Evolutionary conservation across 2,113 vertebrate species (phyloP).

Genomic region (Vanacampus margaritifer): DNA sequence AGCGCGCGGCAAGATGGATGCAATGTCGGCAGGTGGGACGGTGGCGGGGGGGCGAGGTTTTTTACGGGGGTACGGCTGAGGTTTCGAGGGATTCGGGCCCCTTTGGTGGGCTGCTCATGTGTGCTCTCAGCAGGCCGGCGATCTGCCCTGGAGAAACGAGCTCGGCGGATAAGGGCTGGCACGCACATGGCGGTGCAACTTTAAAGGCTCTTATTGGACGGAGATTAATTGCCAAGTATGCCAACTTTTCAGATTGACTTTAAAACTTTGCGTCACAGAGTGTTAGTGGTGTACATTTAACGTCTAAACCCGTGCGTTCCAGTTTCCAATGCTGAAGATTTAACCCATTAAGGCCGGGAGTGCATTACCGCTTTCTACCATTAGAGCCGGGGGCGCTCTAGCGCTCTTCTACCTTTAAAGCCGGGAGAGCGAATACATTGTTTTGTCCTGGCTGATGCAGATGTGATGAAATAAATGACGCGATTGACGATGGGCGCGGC

Average conservation of each 20-base stretch:
- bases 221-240: neutral
- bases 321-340: neutral
- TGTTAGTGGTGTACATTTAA: neutral
- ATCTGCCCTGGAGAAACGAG: conserved; percentile 57
- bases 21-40: conserved; percentile 51
- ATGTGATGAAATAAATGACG: too few relatives aligned
- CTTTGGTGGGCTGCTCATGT: conserved; percentile 59
- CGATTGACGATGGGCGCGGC: too few relatives aligned
- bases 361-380: too few relatives aligned
- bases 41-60: conserved; percentile 9
- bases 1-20: conserved; percentile 63
- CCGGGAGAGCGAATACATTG: too few relatives aligned
- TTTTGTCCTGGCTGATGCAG: too few relatives aligned
- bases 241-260: neutral
- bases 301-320: too few relatives aligned
- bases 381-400: too few relatives aligned
- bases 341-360: too few relatives aligned
- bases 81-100: conserved; percentile 38
- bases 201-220: conserved; percentile 10
- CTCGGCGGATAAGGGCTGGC: conserved; percentile 57
- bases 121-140: conserved; percentile 64
- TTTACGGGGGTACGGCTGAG: conserved; percentile 6
- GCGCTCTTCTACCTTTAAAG: too few relatives aligned
- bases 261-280: neutral
- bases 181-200: conserved; percentile 17